Conservation (phyloP, 2,888 invertebrate genomes). For the Drosophila anceps region DNA sequence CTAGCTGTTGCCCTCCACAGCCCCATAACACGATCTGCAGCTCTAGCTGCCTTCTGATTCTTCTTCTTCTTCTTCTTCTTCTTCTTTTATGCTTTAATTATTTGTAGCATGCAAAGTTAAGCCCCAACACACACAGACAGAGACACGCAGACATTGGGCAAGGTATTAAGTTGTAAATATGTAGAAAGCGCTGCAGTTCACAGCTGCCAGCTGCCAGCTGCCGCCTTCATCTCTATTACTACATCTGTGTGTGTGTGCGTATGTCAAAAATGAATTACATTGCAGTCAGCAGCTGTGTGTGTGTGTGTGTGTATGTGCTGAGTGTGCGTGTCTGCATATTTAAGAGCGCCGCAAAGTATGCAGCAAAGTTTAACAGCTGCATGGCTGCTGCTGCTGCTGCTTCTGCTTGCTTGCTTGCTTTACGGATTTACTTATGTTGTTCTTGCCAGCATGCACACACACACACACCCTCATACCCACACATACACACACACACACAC, state of each 20-base stretch:
- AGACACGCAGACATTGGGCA: constrained; percentile 51
- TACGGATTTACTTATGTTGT: constrained; percentile 66
- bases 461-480: neutral
- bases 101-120: constrained; percentile 76
- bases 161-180: constrained; percentile 76
- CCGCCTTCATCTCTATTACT: constrained; percentile 21
- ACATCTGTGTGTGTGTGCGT: constrained; percentile 32
- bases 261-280: constrained; percentile 74
- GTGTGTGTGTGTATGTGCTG: constrained; percentile 19
- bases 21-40: neutral
- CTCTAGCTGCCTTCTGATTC: neutral
- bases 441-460: constrained; percentile 37
- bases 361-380: constrained; percentile 75
- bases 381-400: constrained; percentile 46
- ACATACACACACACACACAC: neutral
- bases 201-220: constrained; percentile 62
- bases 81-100: constrained; percentile 76
- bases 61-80: constrained; percentile 4
- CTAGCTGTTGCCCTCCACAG: constrained; percentile 44
- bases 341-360: constrained; percentile 73
- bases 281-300: constrained; percentile 45
- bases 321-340: constrained; percentile 59
- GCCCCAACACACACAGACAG: constrained; percentile 38
- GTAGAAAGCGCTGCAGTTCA: constrained; percentile 50
- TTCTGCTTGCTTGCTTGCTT: constrained; percentile 46